These are phyloP conservation scores for Leucosticte australis DNA, from an alignment of 2,113 vertebrate genomes.

Conservation along the genomic window DNA sequence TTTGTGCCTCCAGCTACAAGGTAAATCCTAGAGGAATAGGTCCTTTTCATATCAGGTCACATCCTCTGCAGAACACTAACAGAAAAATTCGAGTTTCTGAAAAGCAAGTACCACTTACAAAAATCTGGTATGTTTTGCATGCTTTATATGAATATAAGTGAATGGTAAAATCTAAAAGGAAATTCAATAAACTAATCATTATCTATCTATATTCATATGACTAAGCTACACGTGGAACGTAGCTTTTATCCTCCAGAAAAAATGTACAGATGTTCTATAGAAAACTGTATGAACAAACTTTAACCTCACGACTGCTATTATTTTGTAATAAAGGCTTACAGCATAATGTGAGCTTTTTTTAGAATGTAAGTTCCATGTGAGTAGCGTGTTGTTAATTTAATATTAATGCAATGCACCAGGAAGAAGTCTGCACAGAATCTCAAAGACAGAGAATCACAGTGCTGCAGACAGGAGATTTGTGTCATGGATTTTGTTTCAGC, in stretches of 20 bases:
- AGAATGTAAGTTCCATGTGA: conserved; percentile 67
- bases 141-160: conserved; percentile 11
- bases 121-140: conserved; percentile 38
- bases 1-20: conserved; percentile 29
- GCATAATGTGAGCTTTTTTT: conserved; percentile 75
- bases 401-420: conserved; percentile 69
- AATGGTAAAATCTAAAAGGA: conserved; percentile 47
- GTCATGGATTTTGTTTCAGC: conserved; percentile 6
- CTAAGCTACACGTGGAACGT: conserved; percentile 58
- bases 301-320: conserved; percentile 75
- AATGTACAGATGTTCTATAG: conserved; percentile 70
- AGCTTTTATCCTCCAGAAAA: conserved; percentile 59
- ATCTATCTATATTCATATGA: conserved; percentile 64
- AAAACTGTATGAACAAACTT: conserved; percentile 70
- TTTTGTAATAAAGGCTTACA: conserved; percentile 74
- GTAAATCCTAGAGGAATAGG: conserved; percentile 39
- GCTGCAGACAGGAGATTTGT: conserved; percentile 26
- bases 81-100: conserved; percentile 49
- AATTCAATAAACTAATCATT: conserved; percentile 54
- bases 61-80: conserved; percentile 30
- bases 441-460: conserved; percentile 52
- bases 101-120: conserved; percentile 36
- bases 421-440: conserved; percentile 60
- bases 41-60: conserved; percentile 41
- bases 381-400: conserved; percentile 73